These are phyloP conservation scores for Lophochroa leadbeateri DNA, from an alignment of 2,113 vertebrate genomes.

Conservation along the genomic window DNA sequence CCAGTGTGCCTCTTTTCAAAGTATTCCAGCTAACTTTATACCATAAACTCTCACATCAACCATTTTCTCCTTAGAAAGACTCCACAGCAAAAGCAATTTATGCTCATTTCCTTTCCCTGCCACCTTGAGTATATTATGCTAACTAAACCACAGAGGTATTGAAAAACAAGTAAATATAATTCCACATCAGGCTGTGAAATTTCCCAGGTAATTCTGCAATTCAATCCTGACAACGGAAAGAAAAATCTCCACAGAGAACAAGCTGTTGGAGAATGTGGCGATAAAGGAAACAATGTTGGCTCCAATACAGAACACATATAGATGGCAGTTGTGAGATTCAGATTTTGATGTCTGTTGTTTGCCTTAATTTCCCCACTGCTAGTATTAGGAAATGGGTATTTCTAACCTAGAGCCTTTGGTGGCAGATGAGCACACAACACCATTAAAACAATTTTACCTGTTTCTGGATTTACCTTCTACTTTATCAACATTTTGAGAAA, in stretches of 20 bases:
- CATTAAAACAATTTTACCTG: background rate
- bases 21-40: background rate
- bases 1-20: background rate
- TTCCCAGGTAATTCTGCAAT: background rate
- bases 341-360: background rate
- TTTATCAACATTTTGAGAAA: background rate
- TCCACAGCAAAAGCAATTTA: background rate
- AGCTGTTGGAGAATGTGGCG: background rate
- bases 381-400: background rate
- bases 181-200: background rate
- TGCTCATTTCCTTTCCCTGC: background rate
- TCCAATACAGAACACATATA: rapidly evolving
- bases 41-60: background rate
- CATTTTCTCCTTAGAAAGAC: background rate
- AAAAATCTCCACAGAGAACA: background rate
- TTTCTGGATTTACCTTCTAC: background rate
- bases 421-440: background rate
- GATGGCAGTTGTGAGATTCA: background rate
- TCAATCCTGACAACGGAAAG: background rate
- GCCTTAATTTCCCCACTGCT: background rate
- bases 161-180: background rate
- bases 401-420: background rate
- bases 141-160: background rate
- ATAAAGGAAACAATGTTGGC: background rate
- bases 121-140: background rate